Percentiles rank a stretch among this genome's conserved stretches.
Conservation (phyloP, 2,888 invertebrate species). For the Trissonchulus latispiculum region DNA sequence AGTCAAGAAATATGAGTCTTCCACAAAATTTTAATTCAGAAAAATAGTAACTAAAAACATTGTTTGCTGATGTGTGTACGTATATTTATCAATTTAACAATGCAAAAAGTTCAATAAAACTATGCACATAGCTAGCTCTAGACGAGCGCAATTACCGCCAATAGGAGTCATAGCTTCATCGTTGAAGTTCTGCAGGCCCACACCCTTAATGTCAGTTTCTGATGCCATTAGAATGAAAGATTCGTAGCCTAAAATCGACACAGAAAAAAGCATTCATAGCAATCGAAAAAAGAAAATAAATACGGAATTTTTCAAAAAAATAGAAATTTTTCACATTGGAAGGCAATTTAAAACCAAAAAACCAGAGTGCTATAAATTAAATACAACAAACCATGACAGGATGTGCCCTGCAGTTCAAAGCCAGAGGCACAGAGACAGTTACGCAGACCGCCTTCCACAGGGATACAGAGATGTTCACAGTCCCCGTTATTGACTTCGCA, state of each 20-base stretch:
- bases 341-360: no score
- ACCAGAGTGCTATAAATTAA: no score
- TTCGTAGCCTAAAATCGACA: conserved; percentile 53
- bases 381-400: conserved; percentile 47
- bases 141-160: conserved; percentile 55
- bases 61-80: no score
- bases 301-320: no score
- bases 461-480: conserved; percentile 88
- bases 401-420: conserved; percentile 65
- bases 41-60: no score
- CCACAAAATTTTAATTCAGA: no score
- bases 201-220: conserved; percentile 73
- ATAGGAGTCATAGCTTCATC: conserved; percentile 91
- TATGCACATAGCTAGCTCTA: no score
- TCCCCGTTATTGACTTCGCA: conserved; percentile 76
- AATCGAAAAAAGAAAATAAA: no score
- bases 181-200: conserved; percentile 63
- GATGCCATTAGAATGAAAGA: conserved; percentile 87
- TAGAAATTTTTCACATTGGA: no score
- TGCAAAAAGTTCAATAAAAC: no score
- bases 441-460: conserved; percentile 62
- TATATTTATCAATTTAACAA: no score
- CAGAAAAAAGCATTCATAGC: background rate
- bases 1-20: no score
- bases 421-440: conserved; percentile 84